phyloP scores from a whole-genome alignment of 1,140 invertebrate genomes.

The Drosophila melanogaster region Release_6_plus_ISO1_MT NT_037436.4:4522001-4522500 shows the following conservation, averaged over 20 bases:
- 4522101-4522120: conserved; percentile 39
- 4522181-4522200: conserved; percentile 50
- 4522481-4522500: conserved; percentile 53
- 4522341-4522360: conserved; percentile 44
- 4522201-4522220: conserved; percentile 36
- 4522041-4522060: conserved; percentile 25
- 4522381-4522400: conserved; percentile 42
- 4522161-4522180: conserved; percentile 14
- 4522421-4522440: conserved; percentile 53
- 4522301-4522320: conserved; percentile 11
- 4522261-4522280: conserved; percentile 30
- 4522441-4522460: conserved; percentile 63
- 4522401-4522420: conserved; percentile 66
- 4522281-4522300: conserved; percentile 26
- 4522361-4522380: conserved; percentile 15
- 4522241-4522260: conserved; percentile 14
- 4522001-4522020: conserved; percentile 50
- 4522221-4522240: conserved; percentile 29
- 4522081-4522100: conserved; percentile 20
- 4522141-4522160: conserved; percentile 11
- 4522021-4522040: conserved; percentile 51
- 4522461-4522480: conserved; percentile 70
- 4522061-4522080: conserved; percentile 39
- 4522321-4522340: conserved; percentile 52
- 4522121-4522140: conserved; percentile 51